Evolutionary conservation across 1,140 invertebrate genomes (phyloP).

Genomic region (Maconellicoccus hirsutus): DNA sequence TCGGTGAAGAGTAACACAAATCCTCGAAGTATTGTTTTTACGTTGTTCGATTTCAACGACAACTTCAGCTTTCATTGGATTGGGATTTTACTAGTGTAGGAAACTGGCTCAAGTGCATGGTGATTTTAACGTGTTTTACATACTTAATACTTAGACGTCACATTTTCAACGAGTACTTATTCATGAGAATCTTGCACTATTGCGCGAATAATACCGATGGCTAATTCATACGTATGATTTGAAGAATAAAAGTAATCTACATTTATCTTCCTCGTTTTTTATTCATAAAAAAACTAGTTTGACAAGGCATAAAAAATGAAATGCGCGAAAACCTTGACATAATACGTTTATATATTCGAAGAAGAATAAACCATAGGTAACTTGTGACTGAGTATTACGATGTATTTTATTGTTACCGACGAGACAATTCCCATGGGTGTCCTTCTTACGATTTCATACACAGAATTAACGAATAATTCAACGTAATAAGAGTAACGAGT

Average conservation of each 20-base stretch:
- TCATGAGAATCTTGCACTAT: not conserved
- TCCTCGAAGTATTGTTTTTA: no score
- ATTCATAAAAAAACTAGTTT: not conserved
- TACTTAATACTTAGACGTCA: not conserved
- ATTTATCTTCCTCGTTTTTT: not conserved
- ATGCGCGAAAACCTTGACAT: conserved; percentile 2
- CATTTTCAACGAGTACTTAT: not conserved
- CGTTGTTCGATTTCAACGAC: no score
- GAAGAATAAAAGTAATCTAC: not conserved
- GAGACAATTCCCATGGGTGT: conserved; percentile 7
- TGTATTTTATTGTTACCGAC: not conserved
- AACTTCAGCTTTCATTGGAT: not conserved
- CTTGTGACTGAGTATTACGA: not conserved
- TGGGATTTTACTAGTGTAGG: not conserved
- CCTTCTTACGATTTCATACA: not conserved
- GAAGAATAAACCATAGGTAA: conserved; percentile 1
- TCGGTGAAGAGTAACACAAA: no score
- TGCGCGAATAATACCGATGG: not conserved
- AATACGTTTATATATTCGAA: not conserved
- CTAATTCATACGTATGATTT: not conserved
- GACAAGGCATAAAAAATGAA: not conserved
- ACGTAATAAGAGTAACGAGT: not conserved
- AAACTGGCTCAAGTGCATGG: not conserved
- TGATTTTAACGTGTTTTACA: not conserved
- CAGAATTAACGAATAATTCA: not conserved